Base-by-base conservation (phyloP, 92 coral and sea anemone species). In the Diadumene lineata region DNA sequence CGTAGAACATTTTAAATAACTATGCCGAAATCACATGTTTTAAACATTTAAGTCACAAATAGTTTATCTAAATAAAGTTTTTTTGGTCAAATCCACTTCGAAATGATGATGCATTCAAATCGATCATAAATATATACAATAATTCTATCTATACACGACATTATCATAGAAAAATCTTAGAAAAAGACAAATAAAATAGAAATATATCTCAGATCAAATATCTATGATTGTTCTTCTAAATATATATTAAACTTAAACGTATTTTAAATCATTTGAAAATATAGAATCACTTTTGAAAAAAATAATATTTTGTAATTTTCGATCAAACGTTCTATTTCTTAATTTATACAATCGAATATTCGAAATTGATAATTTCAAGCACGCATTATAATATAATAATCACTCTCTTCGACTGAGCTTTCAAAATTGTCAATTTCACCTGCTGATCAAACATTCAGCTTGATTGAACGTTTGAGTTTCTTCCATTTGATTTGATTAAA, bases 251-350 rank as follows among this genome's bases (percentile, higher is more conserved):
- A 1, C 29, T 62, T 69, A 69, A 16, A n/a, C n/a, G 11, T 18
- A 26, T 69, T n/a, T 22, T 25, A 48, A 69, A 69, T 50, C 74
- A 50, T 21, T 69, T 69, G 58, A 69, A 69, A 69, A 69, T 69
- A 69, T 66, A 38, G 44, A 64, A 66, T 66, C 72, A 66, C n/a
- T 65, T 33, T 31, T 65, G 32, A 65, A 65, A 31, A 65, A 65
- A 25, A 68, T 43, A 43, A 18, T 68, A 7, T 62, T 62, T 62
- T 62, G 1, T 3, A 15, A 0, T 28, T 19, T 62, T 62, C 31
- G 68, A 28, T 1, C 10, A 28, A 28, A 62, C 64, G 22, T 17
- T 23, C 22, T 1, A 58, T 10, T 21, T 17, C 18, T 53, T 53
- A 53, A 8, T 44, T 44, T 53, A 53, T 23, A 53, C 4, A 16